phyloP scores from a whole-genome alignment of 2,797 vertebrate genomes.

The Oceanodroma leucorhoa region DNA sequence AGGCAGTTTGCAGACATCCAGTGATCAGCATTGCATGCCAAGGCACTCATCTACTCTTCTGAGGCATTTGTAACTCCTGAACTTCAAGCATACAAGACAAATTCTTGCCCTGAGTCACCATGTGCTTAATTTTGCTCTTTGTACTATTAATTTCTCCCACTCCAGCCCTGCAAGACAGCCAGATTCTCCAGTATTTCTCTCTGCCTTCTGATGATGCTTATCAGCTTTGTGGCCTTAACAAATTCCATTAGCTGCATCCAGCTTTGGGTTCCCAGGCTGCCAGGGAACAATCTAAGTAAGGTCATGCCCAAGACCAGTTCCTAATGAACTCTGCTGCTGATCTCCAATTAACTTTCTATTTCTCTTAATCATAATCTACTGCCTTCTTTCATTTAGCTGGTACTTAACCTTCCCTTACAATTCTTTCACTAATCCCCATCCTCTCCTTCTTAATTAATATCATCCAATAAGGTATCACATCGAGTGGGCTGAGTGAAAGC shows the following conservation, averaged over 20 bases:
- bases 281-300: background rate
- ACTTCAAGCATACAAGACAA: background rate
- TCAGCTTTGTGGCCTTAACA: background rate
- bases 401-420: background rate
- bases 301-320: background rate
- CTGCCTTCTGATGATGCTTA: conserved; percentile 10
- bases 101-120: background rate
- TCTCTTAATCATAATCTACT: conserved; percentile 7
- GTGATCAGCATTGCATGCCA: background rate
- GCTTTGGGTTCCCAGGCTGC: background rate
- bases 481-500: background rate
- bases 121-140: background rate
- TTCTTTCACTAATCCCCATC: background rate
- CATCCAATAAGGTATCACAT: background rate
- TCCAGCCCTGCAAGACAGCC: background rate
- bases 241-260: background rate
- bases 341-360: conserved; percentile 16
- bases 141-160: background rate
- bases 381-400: background rate
- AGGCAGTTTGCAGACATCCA: background rate
- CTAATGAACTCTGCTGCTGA: background rate
- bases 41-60: background rate
- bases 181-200: background rate
- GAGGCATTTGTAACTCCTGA: background rate
- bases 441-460: conserved; percentile 27